phyloP scores from a whole-genome alignment of 2,797 vertebrate genomes.

The Parauchenoglanis punctatus region DNA sequence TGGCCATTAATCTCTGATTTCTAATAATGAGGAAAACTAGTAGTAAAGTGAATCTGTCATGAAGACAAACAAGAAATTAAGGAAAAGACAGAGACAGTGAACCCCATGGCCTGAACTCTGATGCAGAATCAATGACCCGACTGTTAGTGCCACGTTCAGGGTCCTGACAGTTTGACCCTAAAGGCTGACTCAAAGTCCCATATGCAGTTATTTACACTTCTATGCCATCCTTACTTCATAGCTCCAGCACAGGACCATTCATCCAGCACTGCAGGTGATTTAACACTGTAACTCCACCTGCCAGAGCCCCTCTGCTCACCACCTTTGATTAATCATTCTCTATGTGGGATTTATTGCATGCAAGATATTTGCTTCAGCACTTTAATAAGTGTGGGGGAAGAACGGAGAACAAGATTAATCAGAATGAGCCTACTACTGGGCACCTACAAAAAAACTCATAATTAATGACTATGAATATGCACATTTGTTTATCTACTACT shows the following conservation, averaged over 20 bases:
- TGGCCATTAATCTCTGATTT: conserved; percentile 3
- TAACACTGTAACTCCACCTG: conserved; percentile 76
- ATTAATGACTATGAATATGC: conserved; percentile 82
- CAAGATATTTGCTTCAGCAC: conserved; percentile 82
- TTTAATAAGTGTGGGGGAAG: conserved; percentile 80
- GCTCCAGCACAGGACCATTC: conserved; percentile 60
- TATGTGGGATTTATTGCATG: conserved; percentile 80
- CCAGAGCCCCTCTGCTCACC: conserved; percentile 71
- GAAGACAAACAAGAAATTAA: conserved; percentile 22
- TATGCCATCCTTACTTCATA: conserved; percentile 59
- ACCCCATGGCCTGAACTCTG: conserved; percentile 59
- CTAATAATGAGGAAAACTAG: neutral
- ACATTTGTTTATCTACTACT: conserved; percentile 75
- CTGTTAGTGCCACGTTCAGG: conserved; percentile 41
- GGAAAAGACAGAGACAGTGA: conserved; percentile 55
- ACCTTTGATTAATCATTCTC: conserved; percentile 81
- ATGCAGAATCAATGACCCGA: conserved; percentile 66
- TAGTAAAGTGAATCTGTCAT: conserved; percentile 44
- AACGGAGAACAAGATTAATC: conserved; percentile 78
- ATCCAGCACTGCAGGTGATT: conserved; percentile 78
- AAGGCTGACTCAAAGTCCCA: conserved; percentile 60
- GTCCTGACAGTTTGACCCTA: conserved; percentile 44
- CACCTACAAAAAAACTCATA: conserved; percentile 66
- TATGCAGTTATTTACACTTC: conserved; percentile 33
- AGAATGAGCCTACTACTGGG: conserved; percentile 65